These are phyloP conservation scores for Macrotrachela quadricornifera DNA, from an alignment of 1,140 invertebrate species.

Conservation along the genomic window DNA sequence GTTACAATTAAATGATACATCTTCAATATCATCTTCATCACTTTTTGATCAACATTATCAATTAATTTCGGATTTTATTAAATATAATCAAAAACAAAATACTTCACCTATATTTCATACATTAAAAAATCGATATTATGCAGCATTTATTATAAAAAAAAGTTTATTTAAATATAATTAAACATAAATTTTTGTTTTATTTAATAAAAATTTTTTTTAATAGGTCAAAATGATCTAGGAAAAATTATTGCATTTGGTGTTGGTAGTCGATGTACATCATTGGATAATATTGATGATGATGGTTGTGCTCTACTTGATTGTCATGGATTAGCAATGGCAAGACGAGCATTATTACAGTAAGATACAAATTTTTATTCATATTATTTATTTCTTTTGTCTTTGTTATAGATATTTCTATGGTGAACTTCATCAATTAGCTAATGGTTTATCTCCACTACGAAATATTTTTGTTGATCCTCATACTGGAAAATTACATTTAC, in stretches of 20 bases:
- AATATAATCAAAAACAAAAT: no score
- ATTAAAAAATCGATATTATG: neutral
- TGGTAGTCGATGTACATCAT: constrained; percentile 13
- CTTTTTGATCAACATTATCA: no score
- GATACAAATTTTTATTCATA: neutral
- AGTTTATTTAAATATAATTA: constrained; percentile 7
- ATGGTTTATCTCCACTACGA: no score
- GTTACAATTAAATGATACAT: no score
- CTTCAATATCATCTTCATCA: no score
- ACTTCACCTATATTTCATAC: no score
- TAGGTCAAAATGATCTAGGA: constrained; percentile 5
- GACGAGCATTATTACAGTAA: constrained; percentile 16
- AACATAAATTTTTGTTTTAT: neutral
- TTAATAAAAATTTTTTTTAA: neutral
- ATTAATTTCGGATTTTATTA: no score
- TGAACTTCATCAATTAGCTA: no score
- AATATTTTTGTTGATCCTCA: no score
- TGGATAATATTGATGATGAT: constrained; percentile 10
- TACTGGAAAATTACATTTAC: no score
- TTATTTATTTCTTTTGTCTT: no score
- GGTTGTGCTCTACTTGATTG: constrained; percentile 16
- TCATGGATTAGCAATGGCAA: constrained; percentile 14
- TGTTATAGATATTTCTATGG: no score
- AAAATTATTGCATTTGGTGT: constrained; percentile 17
- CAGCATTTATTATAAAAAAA: constrained; percentile 15